Evolutionary conservation across 2,113 vertebrate species (phyloP).

Genomic region (Dromaius novaehollandiae): DNA sequence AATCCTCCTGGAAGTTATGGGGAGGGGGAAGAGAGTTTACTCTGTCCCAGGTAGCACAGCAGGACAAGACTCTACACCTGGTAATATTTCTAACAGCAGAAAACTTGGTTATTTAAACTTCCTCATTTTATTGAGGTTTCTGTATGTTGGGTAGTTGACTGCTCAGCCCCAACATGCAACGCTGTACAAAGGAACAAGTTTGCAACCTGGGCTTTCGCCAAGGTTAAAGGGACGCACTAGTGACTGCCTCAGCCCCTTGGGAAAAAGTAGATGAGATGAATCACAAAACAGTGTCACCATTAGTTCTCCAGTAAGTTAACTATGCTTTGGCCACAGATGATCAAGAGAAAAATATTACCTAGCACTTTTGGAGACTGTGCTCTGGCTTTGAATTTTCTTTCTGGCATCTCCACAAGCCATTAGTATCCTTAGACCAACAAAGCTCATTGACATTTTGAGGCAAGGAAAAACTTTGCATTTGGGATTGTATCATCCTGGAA

Average conservation of each 20-base stretch:
- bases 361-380: background rate
- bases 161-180: background rate
- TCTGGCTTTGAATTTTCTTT: background rate
- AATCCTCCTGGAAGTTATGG: background rate
- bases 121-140: background rate
- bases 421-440: background rate
- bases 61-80: background rate
- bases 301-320: conserved; percentile 39
- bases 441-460: background rate
- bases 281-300: background rate
- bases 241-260: background rate
- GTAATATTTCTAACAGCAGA: background rate
- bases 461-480: background rate
- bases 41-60: background rate
- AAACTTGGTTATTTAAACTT: background rate
- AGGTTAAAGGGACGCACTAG: conserved; percentile 15
- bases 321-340: background rate
- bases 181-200: background rate
- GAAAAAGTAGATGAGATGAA: conserved; percentile 33
- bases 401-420: background rate
- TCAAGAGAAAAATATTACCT: background rate
- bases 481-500: background rate
- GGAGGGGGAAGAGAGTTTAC: background rate
- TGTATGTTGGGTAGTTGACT: background rate
- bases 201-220: conserved; percentile 3